Evolutionary conservation across 2,113 vertebrate species (phyloP).

Genomic region (Ceyx melanurus): DNA sequence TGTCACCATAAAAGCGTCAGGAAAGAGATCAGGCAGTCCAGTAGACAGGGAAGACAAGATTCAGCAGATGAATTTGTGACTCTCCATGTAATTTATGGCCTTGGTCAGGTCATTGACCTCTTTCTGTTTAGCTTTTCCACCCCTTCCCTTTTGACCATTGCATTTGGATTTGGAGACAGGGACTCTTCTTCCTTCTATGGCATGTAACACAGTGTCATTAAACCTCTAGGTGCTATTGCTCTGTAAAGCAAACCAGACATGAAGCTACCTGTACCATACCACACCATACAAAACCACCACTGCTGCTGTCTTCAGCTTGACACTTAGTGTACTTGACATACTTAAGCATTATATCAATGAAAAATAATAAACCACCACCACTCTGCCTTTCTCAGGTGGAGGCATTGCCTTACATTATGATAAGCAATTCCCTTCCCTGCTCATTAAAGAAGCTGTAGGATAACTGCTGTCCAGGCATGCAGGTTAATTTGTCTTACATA

Average conservation of each 20-base stretch:
- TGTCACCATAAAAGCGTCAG: background rate
- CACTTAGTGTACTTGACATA: background rate
- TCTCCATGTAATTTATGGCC: background rate
- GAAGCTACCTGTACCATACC: background rate
- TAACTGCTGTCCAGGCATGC: background rate
- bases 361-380: background rate
- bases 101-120: background rate
- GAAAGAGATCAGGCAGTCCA: background rate
- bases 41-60: background rate
- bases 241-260: background rate
- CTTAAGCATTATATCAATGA: fast-evolving
- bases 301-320: background rate
- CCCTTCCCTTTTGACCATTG: background rate
- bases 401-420: background rate
- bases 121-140: background rate
- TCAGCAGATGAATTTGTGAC: background rate
- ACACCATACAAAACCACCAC: background rate
- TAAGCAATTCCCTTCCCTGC: background rate
- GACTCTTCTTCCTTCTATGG: background rate
- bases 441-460: background rate
- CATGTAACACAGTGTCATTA: background rate
- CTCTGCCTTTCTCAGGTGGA: background rate
- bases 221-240: background rate
- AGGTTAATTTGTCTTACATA: background rate
- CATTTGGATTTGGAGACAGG: background rate